Conservation (phyloP, 1,140 invertebrate species). For the Drosophila ananassae region DNA sequence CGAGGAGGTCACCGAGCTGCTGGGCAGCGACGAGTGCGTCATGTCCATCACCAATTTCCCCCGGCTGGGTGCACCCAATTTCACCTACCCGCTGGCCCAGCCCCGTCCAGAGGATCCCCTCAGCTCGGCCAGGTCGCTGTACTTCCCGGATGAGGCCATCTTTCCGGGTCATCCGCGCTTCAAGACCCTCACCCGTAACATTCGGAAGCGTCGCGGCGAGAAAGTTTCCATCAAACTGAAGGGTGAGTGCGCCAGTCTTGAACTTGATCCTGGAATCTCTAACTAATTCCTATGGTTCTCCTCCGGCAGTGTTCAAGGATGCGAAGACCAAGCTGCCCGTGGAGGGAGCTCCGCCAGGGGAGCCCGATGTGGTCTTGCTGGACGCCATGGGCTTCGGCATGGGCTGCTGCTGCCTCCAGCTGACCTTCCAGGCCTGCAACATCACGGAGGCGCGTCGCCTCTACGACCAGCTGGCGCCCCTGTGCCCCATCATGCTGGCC, state of each 20-base stretch:
- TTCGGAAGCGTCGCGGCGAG: conserved; percentile 94
- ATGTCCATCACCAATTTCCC: conserved; percentile 97
- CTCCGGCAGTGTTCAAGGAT: conserved; percentile 93
- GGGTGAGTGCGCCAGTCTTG: conserved; percentile 86
- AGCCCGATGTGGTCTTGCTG: conserved; percentile 96
- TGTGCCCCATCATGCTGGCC: conserved; percentile 99
- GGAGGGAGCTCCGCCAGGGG: conserved; percentile 87
- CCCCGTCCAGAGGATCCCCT: conserved; percentile 88
- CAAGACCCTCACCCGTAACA: conserved; percentile 97
- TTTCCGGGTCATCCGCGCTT: conserved; percentile 97
- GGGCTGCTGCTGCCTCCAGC: conserved; percentile 98
- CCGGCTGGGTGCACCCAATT: conserved; percentile 94
- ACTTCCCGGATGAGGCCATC: conserved; percentile 98
- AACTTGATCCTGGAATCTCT: neutral
- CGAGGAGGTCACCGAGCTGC: conserved; percentile 92
- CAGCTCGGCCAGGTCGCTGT: conserved; percentile 93
- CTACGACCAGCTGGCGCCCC: conserved; percentile 98
- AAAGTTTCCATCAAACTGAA: conserved; percentile 99
- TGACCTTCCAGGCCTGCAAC: conserved; percentile 97
- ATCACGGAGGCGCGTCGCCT: conserved; percentile 97
- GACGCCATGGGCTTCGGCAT: conserved; percentile 99
- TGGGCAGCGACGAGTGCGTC: conserved; percentile 92
- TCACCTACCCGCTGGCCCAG: conserved; percentile 91
- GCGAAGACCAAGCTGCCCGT: conserved; percentile 92
- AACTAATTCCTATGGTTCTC: conserved; percentile 5